A percentile compares a stretch with the other conserved stretches of the same genome.
These are phyloP conservation scores for Platycheirus albimanus DNA, from an alignment of 2,888 invertebrate species.

Conservation along the genomic window DNA sequence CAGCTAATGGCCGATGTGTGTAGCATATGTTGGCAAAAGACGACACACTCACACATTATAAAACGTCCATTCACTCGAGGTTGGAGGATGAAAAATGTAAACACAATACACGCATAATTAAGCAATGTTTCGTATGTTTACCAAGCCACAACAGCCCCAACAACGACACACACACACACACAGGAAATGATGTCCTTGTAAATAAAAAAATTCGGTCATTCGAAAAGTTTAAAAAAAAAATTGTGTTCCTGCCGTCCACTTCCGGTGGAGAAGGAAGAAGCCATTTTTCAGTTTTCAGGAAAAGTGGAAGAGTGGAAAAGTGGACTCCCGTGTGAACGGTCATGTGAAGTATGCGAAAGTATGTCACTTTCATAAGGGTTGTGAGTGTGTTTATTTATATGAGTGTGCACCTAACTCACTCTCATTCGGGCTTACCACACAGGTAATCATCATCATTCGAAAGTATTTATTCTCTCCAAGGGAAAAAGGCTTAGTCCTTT, in stretches of 20 bases:
- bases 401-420: not conserved
- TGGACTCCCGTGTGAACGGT: not conserved
- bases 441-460: constrained; percentile 1
- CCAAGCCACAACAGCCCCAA: not conserved
- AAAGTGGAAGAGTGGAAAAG: too few relatives aligned
- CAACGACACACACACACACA: not conserved
- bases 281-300: not conserved
- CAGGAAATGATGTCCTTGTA: not conserved
- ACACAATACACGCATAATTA: constrained; percentile 1
- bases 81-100: not conserved
- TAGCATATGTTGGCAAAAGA: too few relatives aligned
- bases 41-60: not conserved
- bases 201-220: not conserved
- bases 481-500: not conserved
- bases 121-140: not conserved
- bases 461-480: constrained; percentile 11
- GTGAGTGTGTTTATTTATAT: not conserved
- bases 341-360: not conserved
- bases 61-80: not conserved
- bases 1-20: too few relatives aligned
- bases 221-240: not conserved
- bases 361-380: too few relatives aligned
- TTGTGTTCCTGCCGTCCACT: not conserved
- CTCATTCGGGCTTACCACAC: not conserved
- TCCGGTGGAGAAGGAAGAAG: not conserved